Base-by-base conservation (phyloP, 2,888 invertebrate genomes). In the Philopedon plagiatum region DNA sequence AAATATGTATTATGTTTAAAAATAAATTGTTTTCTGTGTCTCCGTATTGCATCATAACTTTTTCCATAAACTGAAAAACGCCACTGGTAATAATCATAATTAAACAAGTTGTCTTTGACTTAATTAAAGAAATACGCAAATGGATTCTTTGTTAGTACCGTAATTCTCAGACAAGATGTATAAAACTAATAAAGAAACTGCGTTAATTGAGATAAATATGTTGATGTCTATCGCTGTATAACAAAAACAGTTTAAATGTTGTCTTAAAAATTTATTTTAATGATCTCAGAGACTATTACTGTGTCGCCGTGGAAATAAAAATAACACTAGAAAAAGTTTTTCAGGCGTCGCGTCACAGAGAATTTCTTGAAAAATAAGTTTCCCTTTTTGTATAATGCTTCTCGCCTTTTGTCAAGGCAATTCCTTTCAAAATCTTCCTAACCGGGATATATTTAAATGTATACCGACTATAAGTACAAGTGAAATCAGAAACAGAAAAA, bases 21-120 rank as follows among this genome's bases (percentile, higher is more conserved):
- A n/a, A n/a, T n/a, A n/a, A n/a, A n/a, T n/a, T n/a, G n/a, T n/a
- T n/a, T n/a, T n/a, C n/a, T n/a, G n/a, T n/a, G n/a, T n/a, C n/a
- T n/a, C n/a, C n/a, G n/a, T 23, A 23, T 46, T 46, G 46, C 46
- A 46, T 21, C 46, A 46, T 46, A 46, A 39, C 2, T 19, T 46
- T 21, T 46, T 54, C 18, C 18, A 29, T 29, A 8, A 54, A 54
- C 26, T 29, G 18, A 29, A 5, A 29, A 54, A 29, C 26, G 11
- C 18, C 15, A 29, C 13, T 51, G 13, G 23, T 5, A 51, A 29
- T 46, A n/a, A 29, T 54, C 3, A 29, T 46, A n/a, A 29, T 54
- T 9, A 54, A 26, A 54, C 51, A 54, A 15, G 51, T 54, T 29
- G 9, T 2, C 51, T 54, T 54, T 54, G 51, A 54, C 29, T 54